phyloP scores from a whole-genome alignment of 2,113 vertebrate species.

The Forbesichthys agassizii region DNA sequence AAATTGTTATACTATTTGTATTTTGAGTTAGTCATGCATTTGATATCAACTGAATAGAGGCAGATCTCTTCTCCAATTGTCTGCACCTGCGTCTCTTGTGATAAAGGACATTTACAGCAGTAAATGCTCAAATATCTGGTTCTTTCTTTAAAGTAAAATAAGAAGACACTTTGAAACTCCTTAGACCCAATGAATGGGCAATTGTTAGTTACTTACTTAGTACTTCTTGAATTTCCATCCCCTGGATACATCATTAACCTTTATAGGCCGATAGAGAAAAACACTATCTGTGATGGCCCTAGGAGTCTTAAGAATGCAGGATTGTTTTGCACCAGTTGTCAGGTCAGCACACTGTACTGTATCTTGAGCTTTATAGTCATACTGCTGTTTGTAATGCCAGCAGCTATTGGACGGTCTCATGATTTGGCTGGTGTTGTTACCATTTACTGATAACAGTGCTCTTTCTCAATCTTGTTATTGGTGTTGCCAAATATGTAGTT shows the following conservation, averaged over 20 bases:
- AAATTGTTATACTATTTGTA: background rate
- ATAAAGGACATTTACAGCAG: background rate
- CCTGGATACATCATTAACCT: background rate
- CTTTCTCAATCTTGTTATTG: background rate
- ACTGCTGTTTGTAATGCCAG: background rate
- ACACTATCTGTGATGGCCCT: background rate
- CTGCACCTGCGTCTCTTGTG: background rate
- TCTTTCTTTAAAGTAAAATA: background rate
- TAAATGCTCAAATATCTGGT: conserved; percentile 5
- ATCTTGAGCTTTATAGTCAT: background rate
- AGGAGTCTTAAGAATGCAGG: background rate
- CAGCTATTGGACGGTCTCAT: background rate
- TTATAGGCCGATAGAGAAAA: conserved; percentile 15
- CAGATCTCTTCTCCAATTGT: conserved; percentile 2
- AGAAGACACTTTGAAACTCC: background rate
- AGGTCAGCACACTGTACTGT: background rate
- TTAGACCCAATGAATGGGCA: background rate
- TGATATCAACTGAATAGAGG: conserved; percentile 2
- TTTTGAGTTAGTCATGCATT: conserved; percentile 20
- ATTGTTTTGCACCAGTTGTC: background rate
- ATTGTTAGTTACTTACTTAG: conserved; percentile 7
- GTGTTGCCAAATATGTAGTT: background rate
- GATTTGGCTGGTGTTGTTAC: background rate
- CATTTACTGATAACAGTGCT: background rate
- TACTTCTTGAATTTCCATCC: background rate